Evolutionary conservation across 1,140 invertebrate genomes (phyloP), one percentile per base, ranked within the genome.

Genomic region (Hydropsyche tenuis): DNA sequence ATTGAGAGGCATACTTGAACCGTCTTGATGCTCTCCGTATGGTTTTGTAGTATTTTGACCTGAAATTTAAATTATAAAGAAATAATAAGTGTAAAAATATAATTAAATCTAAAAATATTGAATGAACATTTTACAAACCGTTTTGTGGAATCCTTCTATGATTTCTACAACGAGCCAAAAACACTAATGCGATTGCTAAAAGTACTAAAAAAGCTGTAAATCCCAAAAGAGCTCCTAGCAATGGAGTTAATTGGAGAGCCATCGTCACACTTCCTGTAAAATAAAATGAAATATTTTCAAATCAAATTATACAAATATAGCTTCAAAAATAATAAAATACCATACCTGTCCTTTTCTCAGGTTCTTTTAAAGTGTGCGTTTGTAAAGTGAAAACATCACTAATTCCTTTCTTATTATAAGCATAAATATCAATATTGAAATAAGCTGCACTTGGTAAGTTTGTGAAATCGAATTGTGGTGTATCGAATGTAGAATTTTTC

Each of bases 331-430:
- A n/a, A 14, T 51, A 51, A 5, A 14, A 14, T 51, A 5, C 14
- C 85, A 87, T 85, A 91, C 92, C 90, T 80, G 90, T 92, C 78
- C 92, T 89, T 82, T 91, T 92, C 79, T 93, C 91, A 14, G 92
- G 91, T 73, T 90, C 88, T 81, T 92, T 93, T 5, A 93, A 82
- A 0, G 92, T 94, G 74, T 88, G 90, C 18, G 91, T 89, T 77
- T 90, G 89, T 43, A 93, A 80, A 46, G 85, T 85, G 20, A 88
- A 86, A 6, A 85, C 82, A 72, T 89, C 87, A 80, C 90, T 92
- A 56, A 88, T 84, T 16, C 91, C 92, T 81, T 93, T 93, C 76
- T 84, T 86, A 80, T 94, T 94, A 77, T 88, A 87, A 37, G 92
- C 89, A 79, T 91, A 93, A 69, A 92, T 80, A 66, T 85, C 84